Percentiles rank a stretch among this genome's conserved stretches.
phyloP scores from a whole-genome alignment of 2,888 invertebrate species.

The Nezara viridula region DNA sequence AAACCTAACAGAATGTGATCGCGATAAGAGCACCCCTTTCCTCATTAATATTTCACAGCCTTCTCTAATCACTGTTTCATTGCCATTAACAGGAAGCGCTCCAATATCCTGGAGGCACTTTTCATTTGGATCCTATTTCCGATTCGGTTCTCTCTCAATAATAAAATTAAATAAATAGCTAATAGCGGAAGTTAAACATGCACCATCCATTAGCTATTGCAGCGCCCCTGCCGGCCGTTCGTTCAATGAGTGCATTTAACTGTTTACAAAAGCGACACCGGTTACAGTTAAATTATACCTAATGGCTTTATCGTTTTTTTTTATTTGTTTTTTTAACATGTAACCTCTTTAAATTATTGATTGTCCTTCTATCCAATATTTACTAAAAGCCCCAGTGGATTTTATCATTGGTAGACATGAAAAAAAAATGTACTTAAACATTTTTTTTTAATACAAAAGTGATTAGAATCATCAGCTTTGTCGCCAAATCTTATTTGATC shows the following conservation, averaged over 20 bases:
- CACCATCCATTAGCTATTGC: conserved; percentile 5
- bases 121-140: conserved; percentile 34
- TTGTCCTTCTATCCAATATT: background rate
- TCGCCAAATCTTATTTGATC: no score
- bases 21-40: background rate
- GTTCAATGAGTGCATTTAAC: conserved; percentile 5
- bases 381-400: background rate
- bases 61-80: background rate
- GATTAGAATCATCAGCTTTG: no score
- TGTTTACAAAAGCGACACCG: conserved; percentile 39
- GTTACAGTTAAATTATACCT: background rate
- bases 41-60: background rate
- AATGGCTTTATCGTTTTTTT: background rate
- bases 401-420: no score
- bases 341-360: background rate
- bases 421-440: no score
- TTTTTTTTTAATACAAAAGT: no score
- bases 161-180: conserved; percentile 42
- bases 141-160: background rate
- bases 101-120: background rate
- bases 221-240: background rate
- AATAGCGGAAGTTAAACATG: conserved; percentile 3
- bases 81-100: conserved; percentile 6
- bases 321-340: background rate
- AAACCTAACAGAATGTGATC: background rate